Evolutionary conservation across 2,888 invertebrate species (phyloP), one percentile per base, ranked within the genome.

Genomic region (Nesidiocoris tenuis): DNA sequence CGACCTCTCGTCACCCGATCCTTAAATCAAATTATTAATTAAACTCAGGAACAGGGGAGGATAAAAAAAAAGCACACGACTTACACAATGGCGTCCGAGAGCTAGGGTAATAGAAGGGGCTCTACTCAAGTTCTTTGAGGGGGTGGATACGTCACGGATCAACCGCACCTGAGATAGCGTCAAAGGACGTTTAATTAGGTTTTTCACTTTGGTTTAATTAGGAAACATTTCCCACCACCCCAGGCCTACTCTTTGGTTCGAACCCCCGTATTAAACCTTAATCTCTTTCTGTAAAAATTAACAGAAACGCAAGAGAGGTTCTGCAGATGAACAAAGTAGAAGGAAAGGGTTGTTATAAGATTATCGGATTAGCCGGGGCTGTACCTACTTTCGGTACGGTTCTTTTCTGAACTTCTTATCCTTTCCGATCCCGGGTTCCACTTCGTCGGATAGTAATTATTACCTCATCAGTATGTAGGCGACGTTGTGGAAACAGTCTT

Each of bases 151-250:
- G 70, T 70, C 70, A 70, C 59, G 70, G 70, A 70, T 70, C 70
- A 70, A 70, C 70, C 70, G 59, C 70, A 70, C 70, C 70, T 70
- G 70, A 70, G 70, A 39, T 70, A 70, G 70, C 70, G 57, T 70
- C 70, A 70, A 70, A 70, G 70, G 70, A 70, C 70, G 24, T 70
- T 70, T 70, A 70, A 70, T 70, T 70, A 70, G 70, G 70, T 70
- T 70, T 70, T 70, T 70, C 70, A 70, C 70, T 70, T 59, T 59
- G 59, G 70, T 70, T 70, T 70, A 70, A 70, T 70, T 70, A 59
- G 70, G 70, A 70, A 70, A 70, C 70, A 70, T 70, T 70, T 59
- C 59, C 70, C 57, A 39, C 39, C 19, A 23, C 23, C 59, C 68
- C 57, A 59, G 39, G 39, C 12, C 39, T 3, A 12, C 5, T 12